Evolutionary conservation across 2,888 invertebrate genomes (phyloP).

Genomic region (Tricholauxania praeusta): DNA sequence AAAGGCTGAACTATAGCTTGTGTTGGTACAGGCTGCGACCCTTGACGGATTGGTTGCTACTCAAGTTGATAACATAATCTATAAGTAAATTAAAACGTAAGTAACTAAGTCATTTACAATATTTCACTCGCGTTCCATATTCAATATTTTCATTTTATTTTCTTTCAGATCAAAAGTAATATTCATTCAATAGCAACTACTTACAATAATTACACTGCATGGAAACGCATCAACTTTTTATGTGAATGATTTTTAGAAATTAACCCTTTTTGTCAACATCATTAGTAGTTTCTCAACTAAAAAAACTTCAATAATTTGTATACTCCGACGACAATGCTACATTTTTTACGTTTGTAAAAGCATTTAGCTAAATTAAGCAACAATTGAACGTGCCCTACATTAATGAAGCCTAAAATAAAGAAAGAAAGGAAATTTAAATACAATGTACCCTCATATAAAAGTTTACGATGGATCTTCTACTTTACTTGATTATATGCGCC

Average conservation of each 20-base stretch:
- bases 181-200: too few relatives aligned
- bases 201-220: neutral
- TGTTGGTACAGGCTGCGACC: too few relatives aligned
- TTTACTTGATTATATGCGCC: neutral
- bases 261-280: slow-evolving; percentile 13
- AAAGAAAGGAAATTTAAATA: neutral
- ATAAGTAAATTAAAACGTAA: too few relatives aligned
- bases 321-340: neutral
- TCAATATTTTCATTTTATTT: too few relatives aligned
- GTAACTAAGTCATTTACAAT: too few relatives aligned
- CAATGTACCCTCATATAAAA: slow-evolving; percentile 26
- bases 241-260: slow-evolving; percentile 5
- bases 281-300: too few relatives aligned
- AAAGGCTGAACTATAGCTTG: too few relatives aligned
- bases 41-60: too few relatives aligned
- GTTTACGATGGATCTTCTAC: neutral
- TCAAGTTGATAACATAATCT: too few relatives aligned
- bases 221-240: slow-evolving; percentile 26
- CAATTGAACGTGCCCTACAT: slow-evolving; percentile 17
- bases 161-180: too few relatives aligned
- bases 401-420: neutral
- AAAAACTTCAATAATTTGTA: too few relatives aligned
- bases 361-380: neutral
- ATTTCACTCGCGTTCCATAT: too few relatives aligned
- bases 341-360: slow-evolving; percentile 1